Percentiles rank a stretch among this genome's conserved stretches.
Evolutionary conservation across 2,888 invertebrate genomes (phyloP).

Genomic region (Diarsia rubi): DNA sequence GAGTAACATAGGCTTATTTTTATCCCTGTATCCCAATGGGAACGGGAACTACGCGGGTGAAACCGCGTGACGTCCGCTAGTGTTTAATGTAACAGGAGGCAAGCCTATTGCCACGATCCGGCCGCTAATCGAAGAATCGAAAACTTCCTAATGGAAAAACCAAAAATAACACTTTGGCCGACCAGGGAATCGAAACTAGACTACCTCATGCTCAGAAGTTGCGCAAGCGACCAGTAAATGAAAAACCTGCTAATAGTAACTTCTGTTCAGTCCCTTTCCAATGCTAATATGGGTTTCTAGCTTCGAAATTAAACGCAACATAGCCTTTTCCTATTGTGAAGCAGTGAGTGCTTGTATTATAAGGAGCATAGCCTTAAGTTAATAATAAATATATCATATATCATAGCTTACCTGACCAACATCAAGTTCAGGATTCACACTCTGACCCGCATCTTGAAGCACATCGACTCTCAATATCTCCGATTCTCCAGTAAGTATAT

Average conservation of each 20-base stretch:
- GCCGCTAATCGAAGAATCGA: too few species aligned
- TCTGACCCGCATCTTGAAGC: slow-evolving; percentile 92
- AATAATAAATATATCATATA: not conserved
- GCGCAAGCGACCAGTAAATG: not conserved
- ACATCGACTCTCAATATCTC: slow-evolving; percentile 91
- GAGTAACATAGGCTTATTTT: too few species aligned
- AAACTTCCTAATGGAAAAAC: too few species aligned
- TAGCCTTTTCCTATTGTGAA: not conserved
- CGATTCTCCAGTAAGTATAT: slow-evolving; percentile 93
- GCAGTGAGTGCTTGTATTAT: not conserved
- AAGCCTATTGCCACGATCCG: too few species aligned
- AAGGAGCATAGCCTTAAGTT: not conserved
- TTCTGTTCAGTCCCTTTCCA: too few species aligned
- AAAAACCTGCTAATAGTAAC: not conserved
- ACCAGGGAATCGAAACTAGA: too few species aligned
- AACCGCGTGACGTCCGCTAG: too few species aligned
- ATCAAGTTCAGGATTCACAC: slow-evolving; percentile 92
- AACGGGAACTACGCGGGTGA: too few species aligned
- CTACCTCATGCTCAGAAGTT: too few species aligned
- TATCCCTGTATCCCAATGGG: too few species aligned
- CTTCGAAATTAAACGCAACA: not conserved
- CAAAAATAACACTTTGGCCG: too few species aligned
- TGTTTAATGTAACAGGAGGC: too few species aligned
- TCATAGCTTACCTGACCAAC: slow-evolving; percentile 89
- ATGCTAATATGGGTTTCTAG: not conserved